These are phyloP conservation scores for Boloria euphrosyne DNA, from an alignment of 2,888 invertebrate genomes.

Conservation along the genomic window DNA sequence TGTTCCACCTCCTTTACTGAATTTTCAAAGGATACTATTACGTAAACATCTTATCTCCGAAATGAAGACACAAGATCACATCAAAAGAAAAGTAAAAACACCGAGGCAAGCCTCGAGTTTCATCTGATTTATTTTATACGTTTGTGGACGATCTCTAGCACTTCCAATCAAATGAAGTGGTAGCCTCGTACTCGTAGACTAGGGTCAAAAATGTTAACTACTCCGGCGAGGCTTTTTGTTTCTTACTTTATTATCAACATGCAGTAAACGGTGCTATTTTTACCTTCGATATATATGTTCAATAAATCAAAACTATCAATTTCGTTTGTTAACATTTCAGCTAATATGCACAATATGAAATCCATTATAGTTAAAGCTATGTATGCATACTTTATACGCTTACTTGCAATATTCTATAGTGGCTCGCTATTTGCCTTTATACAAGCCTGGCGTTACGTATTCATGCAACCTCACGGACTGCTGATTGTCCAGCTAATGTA, in stretches of 20 bases:
- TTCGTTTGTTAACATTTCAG: no score
- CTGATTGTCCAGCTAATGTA: not conserved
- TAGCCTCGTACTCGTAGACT: not conserved
- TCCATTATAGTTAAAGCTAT: no score
- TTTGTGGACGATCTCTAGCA: not conserved
- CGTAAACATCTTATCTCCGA: no score
- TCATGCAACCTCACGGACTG: constrained; percentile 1
- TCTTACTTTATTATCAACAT: no score
- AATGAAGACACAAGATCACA: not conserved
- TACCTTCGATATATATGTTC: no score
- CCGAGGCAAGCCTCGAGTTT: not conserved
- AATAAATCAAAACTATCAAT: no score
- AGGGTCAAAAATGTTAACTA: not conserved
- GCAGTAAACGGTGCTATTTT: no score
- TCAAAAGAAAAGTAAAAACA: not conserved
- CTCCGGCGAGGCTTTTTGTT: no score
- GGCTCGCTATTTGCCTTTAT: not conserved
- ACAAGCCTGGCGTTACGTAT: not conserved
- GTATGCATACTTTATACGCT: not conserved
- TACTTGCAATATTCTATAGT: not conserved
- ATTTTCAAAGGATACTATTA: no score
- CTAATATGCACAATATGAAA: no score
- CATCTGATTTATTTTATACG: constrained; percentile 3
- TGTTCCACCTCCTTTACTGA: no score
- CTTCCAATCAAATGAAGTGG: constrained; percentile 4